A percentile compares a stretch with the other conserved stretches of the same genome.
Evolutionary conservation across 2,888 invertebrate species (phyloP).

Genomic region (Choristoneura rosaceana): DNA sequence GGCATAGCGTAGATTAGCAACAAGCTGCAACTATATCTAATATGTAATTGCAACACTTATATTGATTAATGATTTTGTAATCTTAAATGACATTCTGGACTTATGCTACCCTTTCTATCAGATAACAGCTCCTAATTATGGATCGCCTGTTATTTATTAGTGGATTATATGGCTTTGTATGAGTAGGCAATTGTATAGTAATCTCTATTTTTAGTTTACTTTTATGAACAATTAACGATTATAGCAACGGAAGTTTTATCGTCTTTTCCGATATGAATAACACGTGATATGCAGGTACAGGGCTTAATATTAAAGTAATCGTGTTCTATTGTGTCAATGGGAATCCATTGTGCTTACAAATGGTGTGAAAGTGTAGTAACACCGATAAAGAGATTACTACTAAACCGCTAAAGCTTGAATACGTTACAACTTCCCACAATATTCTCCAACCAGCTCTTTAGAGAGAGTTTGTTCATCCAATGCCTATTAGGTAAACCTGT

Average conservation of each 20-base stretch:
- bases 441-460: background rate
- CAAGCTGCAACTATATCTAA: background rate
- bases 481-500: conserved; percentile 28
- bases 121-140: conserved; percentile 2
- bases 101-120: background rate
- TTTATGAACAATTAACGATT: conserved; percentile 5
- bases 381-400: conserved; percentile 4
- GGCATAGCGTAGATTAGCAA: background rate
- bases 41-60: background rate
- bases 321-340: too few relatives aligned
- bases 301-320: too few relatives aligned
- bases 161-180: background rate
- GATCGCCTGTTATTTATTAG: background rate
- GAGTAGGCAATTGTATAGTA: background rate
- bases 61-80: background rate
- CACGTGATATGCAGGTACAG: background rate
- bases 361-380: background rate
- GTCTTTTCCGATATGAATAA: background rate
- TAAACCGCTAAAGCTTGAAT: background rate
- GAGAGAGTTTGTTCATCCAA: conserved; percentile 3
- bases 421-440: conserved; percentile 6
- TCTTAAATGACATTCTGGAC: background rate
- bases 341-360: too few relatives aligned
- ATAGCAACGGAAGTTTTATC: background rate
- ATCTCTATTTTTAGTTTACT: background rate